Evolutionary conservation across 2,888 invertebrate genomes (phyloP).

Genomic region (Selenia dentaria): DNA sequence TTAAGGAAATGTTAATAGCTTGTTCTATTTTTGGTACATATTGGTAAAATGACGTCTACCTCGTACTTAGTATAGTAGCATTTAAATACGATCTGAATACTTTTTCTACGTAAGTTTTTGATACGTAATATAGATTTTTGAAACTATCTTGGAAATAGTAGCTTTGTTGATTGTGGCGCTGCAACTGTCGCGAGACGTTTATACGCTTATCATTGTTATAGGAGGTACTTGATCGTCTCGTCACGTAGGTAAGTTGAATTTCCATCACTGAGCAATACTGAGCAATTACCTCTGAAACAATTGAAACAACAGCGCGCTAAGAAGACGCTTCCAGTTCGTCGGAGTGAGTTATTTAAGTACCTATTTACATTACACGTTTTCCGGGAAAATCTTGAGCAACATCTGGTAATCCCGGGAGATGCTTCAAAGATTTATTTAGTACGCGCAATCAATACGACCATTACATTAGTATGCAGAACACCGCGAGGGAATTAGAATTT

Average conservation of each 20-base stretch:
- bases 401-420: conserved; percentile 12
- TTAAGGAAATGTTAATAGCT: no score
- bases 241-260: no score
- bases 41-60: neutral
- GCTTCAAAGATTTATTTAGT: conserved; percentile 30
- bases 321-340: neutral
- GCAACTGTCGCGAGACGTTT: no score
- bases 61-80: no score
- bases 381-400: neutral
- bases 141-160: no score
- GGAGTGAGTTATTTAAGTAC: conserved; percentile 3
- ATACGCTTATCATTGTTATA: no score
- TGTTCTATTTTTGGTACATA: neutral
- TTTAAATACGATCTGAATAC: no score
- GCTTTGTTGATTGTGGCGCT: no score
- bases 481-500: conserved; percentile 37
- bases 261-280: no score
- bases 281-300: neutral
- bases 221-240: no score
- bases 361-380: conserved; percentile 7
- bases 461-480: conserved; percentile 42
- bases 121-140: no score
- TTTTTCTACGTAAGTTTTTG: no score
- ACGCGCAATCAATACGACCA: conserved; percentile 36
- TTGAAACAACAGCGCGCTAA: neutral